Conservation (phyloP, 2,797 vertebrate genomes). For the Eurystomus glaucurus region DNA sequence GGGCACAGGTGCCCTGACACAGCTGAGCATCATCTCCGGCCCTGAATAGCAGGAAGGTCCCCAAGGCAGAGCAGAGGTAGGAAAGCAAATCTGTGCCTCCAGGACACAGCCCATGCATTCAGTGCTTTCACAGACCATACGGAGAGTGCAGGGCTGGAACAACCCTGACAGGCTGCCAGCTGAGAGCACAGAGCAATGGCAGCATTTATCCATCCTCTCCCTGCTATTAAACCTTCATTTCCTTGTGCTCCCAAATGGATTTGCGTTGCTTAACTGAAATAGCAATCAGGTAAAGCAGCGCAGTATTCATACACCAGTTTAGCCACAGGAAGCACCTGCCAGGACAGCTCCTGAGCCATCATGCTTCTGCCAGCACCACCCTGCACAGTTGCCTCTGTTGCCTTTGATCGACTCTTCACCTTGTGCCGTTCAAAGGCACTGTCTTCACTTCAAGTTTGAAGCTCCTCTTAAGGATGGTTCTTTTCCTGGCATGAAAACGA, state of each 20-base stretch:
- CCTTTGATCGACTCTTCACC: constrained; percentile 17
- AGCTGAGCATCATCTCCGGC: rapidly evolving
- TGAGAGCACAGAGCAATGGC: neutral
- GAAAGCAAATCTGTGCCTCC: neutral
- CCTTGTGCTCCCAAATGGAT: neutral
- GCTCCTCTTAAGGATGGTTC: neutral
- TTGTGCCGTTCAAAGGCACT: neutral
- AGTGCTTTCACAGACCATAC: neutral
- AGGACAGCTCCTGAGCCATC: neutral
- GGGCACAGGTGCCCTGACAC: neutral
- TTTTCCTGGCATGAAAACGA: neutral
- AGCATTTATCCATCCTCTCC: neutral
- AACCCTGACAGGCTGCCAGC: neutral
- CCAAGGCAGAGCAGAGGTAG: neutral
- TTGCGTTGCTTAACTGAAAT: neutral
- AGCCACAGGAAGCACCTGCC: neutral
- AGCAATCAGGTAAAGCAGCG: neutral
- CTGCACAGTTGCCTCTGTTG: neutral
- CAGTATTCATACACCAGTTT: neutral
- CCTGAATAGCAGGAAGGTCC: neutral
- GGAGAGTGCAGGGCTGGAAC: neutral
- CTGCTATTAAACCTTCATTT: constrained; percentile 16
- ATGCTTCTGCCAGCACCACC: neutral
- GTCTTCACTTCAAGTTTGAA: neutral
- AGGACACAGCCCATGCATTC: neutral